These are phyloP conservation scores for Podotricha telesiphe DNA, from an alignment of 2,888 invertebrate species.

Conservation along the genomic window DNA sequence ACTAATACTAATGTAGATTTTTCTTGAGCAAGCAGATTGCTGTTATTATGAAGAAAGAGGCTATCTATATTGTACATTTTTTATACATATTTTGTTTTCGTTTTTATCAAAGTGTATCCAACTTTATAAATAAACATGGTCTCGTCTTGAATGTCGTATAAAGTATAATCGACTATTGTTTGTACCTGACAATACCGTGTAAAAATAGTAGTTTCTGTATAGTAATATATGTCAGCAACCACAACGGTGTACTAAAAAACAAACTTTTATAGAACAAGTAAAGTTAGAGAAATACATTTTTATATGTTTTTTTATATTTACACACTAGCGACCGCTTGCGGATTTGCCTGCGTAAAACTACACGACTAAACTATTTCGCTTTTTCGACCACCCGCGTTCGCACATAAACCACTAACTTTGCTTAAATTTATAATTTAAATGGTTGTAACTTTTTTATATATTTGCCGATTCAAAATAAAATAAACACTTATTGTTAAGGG, in stretches of 20 bases:
- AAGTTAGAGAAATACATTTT: not conserved
- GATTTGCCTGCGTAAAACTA: no score
- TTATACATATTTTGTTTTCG: not conserved
- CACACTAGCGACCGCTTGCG: no score
- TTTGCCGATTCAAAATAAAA: no score
- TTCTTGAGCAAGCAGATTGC: not conserved
- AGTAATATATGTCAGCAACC: slow-evolving; percentile 7
- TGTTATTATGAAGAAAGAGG: not conserved
- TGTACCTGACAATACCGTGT: not conserved
- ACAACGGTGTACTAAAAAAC: slow-evolving; percentile 5
- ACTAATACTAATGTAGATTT: not conserved
- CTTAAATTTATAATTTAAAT: no score
- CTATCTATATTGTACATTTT: not conserved
- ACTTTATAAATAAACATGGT: not conserved
- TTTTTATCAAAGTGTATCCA: not conserved
- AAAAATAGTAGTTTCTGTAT: slow-evolving; percentile 11
- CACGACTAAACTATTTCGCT: no score
- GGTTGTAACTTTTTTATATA: no score
- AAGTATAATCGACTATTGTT: slow-evolving; percentile 19
- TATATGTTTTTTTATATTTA: not conserved
- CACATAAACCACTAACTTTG: no score
- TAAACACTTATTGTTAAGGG: no score
- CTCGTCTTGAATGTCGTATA: not conserved
- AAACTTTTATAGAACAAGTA: not conserved
- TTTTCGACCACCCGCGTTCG: no score